Evolutionary conservation across 2,797 vertebrate species (phyloP).

Genomic region (Sebastes oblongus): DNA sequence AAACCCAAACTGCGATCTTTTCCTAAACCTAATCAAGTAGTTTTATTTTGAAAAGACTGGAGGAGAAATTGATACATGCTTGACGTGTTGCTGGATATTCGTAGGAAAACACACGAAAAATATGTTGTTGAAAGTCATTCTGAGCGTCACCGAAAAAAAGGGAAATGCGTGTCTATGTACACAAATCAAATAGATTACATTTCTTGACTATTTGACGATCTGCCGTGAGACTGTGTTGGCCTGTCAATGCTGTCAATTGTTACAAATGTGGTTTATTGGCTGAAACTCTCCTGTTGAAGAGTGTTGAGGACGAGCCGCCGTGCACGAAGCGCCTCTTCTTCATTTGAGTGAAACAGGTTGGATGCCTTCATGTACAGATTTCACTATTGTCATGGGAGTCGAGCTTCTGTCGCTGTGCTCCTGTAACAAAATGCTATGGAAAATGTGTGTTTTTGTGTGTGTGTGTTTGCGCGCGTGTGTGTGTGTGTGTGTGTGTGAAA

Average conservation of each 20-base stretch:
- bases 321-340: background rate
- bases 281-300: background rate
- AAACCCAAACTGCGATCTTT: too few relatives aligned
- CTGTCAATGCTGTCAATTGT: constrained; percentile 6
- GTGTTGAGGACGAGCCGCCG: background rate
- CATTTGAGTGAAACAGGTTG: constrained; percentile 2
- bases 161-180: too few relatives aligned
- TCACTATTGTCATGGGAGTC: constrained; percentile 39
- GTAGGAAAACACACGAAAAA: fast-evolving
- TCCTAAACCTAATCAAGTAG: too few relatives aligned
- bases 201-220: fast-evolving
- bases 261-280: constrained; percentile 8
- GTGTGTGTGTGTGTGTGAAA: background rate
- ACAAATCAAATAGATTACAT: too few relatives aligned
- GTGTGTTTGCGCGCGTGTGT: background rate
- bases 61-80: too few relatives aligned
- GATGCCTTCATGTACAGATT: constrained; percentile 34
- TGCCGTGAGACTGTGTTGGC: background rate
- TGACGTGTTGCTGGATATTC: too few relatives aligned
- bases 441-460: background rate
- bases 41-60: too few relatives aligned
- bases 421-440: constrained; percentile 39
- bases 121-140: too few relatives aligned
- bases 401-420: constrained; percentile 23
- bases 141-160: too few relatives aligned